Conservation (phyloP, 2,113 vertebrate species). For the Tragelaphus strepsiceros region DNA sequence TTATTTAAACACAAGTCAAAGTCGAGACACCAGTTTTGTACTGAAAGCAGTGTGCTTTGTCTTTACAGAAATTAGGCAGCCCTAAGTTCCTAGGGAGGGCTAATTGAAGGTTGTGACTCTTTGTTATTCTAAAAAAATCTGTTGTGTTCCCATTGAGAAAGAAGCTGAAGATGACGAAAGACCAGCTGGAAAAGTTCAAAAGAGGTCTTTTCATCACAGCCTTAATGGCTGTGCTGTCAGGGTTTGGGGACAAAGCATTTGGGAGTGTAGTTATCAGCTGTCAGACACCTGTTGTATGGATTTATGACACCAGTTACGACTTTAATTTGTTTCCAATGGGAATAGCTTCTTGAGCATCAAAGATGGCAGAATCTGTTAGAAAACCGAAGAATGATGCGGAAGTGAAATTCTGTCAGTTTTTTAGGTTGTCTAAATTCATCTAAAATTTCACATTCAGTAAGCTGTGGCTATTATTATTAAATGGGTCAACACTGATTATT, state of each 20-base stretch:
- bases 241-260: constrained; percentile 5
- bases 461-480: neutral
- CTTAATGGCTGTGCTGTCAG: constrained; percentile 37
- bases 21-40: neutral
- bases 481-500: neutral
- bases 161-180: constrained; percentile 35
- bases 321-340: constrained; percentile 51
- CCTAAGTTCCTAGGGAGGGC: constrained; percentile 58
- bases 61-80: constrained; percentile 64
- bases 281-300: constrained; percentile 51
- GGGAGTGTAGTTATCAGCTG: constrained; percentile 48
- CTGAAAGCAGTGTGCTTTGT: constrained; percentile 53
- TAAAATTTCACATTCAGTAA: neutral
- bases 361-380: neutral
- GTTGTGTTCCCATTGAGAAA: constrained; percentile 57
- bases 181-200: constrained; percentile 70
- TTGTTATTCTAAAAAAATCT: constrained; percentile 62
- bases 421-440: neutral
- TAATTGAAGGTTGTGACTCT: constrained; percentile 60
- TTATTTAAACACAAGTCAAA: constrained; percentile 27
- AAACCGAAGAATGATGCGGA: neutral
- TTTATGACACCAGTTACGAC: constrained; percentile 23
- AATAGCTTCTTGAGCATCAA: neutral
- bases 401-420: neutral
- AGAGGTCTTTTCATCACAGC: constrained; percentile 60